These are phyloP conservation scores for Diadegma fenestrale DNA, from an alignment of 2,888 invertebrate species.

Conservation along the genomic window DNA sequence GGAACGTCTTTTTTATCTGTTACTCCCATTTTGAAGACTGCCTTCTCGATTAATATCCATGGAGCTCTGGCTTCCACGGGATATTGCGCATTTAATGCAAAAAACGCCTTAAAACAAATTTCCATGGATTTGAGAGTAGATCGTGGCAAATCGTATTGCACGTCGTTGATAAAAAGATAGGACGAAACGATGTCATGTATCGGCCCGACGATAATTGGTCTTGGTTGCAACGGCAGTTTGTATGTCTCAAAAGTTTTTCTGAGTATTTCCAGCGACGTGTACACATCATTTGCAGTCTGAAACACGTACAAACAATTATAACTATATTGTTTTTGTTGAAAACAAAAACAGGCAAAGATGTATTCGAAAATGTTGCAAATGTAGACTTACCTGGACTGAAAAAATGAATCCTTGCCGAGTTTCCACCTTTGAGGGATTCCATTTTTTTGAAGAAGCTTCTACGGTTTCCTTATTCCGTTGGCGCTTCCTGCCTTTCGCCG, in stretches of 20 bases:
- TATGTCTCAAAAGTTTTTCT: conserved; percentile 1
- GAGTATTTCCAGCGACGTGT: conserved; percentile 6
- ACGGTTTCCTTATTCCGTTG: conserved; percentile 19
- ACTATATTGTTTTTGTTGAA: background rate
- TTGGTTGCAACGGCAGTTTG: conserved; percentile 24
- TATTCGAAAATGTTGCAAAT: background rate
- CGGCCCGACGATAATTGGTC: conserved; percentile 17
- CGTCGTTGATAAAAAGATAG: conserved; percentile 16
- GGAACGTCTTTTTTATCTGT: background rate
- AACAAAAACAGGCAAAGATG: too few relatives aligned
- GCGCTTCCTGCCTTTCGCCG: conserved; percentile 10
- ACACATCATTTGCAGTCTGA: conserved; percentile 19
- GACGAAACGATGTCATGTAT: conserved; percentile 4
- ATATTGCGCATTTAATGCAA: conserved; percentile 25
- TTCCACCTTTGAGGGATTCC: conserved; percentile 25
- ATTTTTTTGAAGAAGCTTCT: conserved; percentile 28
- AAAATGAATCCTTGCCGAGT: conserved; percentile 28
- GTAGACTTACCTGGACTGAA: conserved; percentile 17
- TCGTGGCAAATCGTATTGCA: conserved; percentile 12
- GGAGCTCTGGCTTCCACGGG: conserved; percentile 9
- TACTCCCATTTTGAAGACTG: background rate
- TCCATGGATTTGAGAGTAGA: conserved; percentile 25
- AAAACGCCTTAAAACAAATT: conserved; percentile 37
- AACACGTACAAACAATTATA: background rate
- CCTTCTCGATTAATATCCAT: conserved; percentile 12